Evolutionary conservation across 2,888 invertebrate genomes (phyloP).

Genomic region (Heliconius hortense): DNA sequence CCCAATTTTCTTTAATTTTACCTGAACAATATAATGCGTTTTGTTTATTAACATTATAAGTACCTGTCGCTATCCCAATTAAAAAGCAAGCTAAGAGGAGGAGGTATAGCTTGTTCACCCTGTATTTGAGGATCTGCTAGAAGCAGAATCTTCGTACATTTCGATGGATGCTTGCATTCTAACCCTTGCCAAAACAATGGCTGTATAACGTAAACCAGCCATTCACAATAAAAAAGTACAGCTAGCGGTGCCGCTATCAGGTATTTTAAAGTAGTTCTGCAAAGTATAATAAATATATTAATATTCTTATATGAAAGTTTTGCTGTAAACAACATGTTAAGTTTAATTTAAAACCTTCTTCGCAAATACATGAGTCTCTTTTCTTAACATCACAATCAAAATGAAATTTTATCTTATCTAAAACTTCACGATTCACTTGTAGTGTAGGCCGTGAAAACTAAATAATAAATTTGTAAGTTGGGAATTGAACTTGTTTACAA

Average conservation of each 20-base stretch:
- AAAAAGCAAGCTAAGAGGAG: constrained; percentile 85
- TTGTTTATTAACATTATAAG: constrained; percentile 38
- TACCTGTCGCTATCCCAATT: constrained; percentile 96
- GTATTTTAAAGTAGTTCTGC: constrained; percentile 64
- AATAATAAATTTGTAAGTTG: not conserved
- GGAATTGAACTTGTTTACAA: constrained; percentile 12
- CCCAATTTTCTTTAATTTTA: too few species aligned
- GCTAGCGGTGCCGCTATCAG: constrained; percentile 55
- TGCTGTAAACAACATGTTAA: not conserved
- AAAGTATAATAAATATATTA: constrained; percentile 38
- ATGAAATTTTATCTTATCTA: constrained; percentile 20
- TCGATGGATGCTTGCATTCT: constrained; percentile 68
- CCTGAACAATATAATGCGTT: too few species aligned
- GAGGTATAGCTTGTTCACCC: constrained; percentile 88
- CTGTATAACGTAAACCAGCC: constrained; percentile 74
- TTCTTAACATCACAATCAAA: constrained; percentile 21
- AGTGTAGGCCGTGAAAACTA: not conserved
- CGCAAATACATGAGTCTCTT: constrained; percentile 54
- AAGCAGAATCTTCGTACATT: constrained; percentile 85
- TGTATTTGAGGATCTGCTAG: constrained; percentile 97
- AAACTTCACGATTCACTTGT: constrained; percentile 1
- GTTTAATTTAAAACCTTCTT: constrained; percentile 52
- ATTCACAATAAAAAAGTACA: constrained; percentile 79
- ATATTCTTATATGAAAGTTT: not conserved
- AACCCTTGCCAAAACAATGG: constrained; percentile 69